Conservation (phyloP, 1,140 invertebrate species). For the Bilobella aurantiaca region DNA sequence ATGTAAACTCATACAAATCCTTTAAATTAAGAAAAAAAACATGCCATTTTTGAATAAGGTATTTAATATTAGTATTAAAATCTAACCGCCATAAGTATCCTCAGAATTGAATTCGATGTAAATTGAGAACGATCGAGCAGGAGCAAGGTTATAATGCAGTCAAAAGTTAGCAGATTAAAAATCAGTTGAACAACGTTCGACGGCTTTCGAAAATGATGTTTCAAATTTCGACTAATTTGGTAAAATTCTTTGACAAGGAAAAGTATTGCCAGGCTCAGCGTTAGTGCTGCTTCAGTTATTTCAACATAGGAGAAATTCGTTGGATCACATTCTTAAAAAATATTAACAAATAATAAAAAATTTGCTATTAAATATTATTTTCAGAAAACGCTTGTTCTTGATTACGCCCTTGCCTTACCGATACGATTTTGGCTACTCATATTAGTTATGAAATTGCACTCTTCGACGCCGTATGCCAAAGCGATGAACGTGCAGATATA, state of each 20-base stretch:
- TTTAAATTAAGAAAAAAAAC: too few species aligned
- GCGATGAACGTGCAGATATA: neutral
- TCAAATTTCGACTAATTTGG: neutral
- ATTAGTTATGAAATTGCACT: neutral
- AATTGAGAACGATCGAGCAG: too few species aligned
- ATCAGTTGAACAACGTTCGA: neutral
- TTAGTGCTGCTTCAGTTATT: neutral
- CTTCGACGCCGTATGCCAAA: neutral
- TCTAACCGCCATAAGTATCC: neutral
- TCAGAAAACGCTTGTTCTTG: neutral
- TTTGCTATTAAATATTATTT: neutral
- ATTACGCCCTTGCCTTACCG: neutral
- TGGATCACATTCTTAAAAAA: neutral
- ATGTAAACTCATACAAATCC: too few species aligned
- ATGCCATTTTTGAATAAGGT: too few species aligned
- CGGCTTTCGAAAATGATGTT: neutral
- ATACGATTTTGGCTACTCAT: neutral
- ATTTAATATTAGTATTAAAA: neutral
- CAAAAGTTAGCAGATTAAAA: neutral
- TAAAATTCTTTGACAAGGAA: neutral
- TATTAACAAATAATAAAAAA: neutral
- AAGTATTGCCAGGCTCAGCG: neutral
- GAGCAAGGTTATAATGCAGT: too few species aligned
- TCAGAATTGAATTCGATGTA: neutral
- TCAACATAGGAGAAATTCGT: neutral